Percentiles rank a stretch among this genome's conserved stretches.
Evolutionary conservation across 2,888 invertebrate genomes (phyloP).

Genomic region (Hololepta plana): DNA sequence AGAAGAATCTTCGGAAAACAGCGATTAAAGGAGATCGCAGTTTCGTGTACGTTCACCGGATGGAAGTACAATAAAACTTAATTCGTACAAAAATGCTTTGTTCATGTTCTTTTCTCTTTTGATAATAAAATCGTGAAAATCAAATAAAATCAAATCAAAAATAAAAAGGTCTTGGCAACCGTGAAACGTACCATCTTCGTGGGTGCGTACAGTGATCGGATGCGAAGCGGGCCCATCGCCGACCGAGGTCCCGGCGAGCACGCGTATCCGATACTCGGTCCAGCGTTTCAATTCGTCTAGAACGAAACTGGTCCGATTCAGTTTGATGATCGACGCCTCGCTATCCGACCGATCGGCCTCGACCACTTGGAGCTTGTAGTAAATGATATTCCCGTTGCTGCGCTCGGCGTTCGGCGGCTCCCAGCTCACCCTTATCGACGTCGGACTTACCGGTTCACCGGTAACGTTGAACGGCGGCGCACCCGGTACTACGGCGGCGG

Average conservation of each 20-base stretch:
- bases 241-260: conserved; percentile 87
- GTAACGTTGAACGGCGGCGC: conserved; percentile 91
- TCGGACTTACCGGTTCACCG: conserved; percentile 74
- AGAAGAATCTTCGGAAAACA: too few relatives aligned
- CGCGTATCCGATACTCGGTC: conserved; percentile 95
- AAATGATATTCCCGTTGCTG: conserved; percentile 81
- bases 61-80: too few relatives aligned
- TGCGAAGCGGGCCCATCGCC: conserved; percentile 91
- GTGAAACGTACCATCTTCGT: conserved; percentile 99
- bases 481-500: conserved; percentile 65
- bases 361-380: conserved; percentile 87
- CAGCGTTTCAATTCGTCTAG: conserved; percentile 84
- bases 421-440: conserved; percentile 81
- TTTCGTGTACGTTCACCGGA: too few relatives aligned
- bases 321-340: conserved; percentile 62
- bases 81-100: too few relatives aligned
- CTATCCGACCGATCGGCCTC: conserved; percentile 72
- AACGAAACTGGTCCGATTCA: conserved; percentile 56
- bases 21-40: too few relatives aligned
- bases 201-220: conserved; percentile 83
- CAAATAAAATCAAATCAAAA: too few relatives aligned
- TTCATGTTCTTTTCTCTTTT: too few relatives aligned
- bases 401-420: conserved; percentile 79
- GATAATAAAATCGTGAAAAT: too few relatives aligned
- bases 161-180: too few relatives aligned